A percentile compares a stretch with the other conserved stretches of the same genome.
phyloP scores from a whole-genome alignment of 2,797 vertebrate species.

The Sebastes jordani region DNA sequence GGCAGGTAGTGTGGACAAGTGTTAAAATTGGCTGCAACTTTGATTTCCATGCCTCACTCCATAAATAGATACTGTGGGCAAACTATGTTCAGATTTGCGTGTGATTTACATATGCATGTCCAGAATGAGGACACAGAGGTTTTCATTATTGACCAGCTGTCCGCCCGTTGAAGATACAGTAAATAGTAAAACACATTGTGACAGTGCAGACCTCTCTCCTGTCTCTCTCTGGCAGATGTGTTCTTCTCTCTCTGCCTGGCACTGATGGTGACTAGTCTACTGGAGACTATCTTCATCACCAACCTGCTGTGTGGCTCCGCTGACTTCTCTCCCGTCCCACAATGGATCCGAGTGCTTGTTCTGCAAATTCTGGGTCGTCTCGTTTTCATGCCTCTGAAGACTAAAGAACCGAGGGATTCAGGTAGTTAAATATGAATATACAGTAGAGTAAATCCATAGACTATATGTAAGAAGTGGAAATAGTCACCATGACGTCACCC shows the following conservation, averaged over 20 bases:
- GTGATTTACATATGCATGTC: not conserved
- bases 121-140: not conserved
- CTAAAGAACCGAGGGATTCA: not conserved
- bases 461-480: no score
- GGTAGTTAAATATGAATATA: slow-evolving; percentile 16
- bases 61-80: not conserved
- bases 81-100: not conserved
- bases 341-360: slow-evolving; percentile 71
- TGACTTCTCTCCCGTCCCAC: slow-evolving; percentile 53
- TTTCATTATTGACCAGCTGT: not conserved
- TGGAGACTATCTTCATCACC: slow-evolving; percentile 81
- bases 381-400: slow-evolving; percentile 54
- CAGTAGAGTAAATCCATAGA: not conserved
- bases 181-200: not conserved
- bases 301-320: slow-evolving; percentile 67
- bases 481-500: no score
- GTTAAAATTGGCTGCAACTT: not conserved
- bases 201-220: not conserved
- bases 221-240: slow-evolving; percentile 57
- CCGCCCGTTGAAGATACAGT: not conserved
- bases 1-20: not conserved
- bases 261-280: slow-evolving; percentile 82
- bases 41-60: not conserved
- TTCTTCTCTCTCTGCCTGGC: slow-evolving; percentile 81
- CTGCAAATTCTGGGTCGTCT: slow-evolving; percentile 62